phyloP scores from a whole-genome alignment of 1,140 invertebrate species.

The Cydia splendana region DNA sequence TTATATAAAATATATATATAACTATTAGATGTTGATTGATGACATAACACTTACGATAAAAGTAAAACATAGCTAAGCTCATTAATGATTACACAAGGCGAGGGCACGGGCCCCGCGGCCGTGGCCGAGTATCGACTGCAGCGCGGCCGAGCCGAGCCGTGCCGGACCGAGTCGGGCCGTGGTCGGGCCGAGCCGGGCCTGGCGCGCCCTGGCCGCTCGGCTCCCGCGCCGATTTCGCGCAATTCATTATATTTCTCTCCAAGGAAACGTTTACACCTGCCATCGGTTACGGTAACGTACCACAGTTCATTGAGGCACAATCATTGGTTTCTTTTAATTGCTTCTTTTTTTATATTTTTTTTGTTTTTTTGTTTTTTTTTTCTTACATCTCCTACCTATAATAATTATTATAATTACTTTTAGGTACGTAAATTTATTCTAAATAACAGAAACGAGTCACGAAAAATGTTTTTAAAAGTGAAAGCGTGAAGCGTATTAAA shows the following conservation, averaged over 20 bases:
- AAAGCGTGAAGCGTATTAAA: slow-evolving; percentile 79
- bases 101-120: slow-evolving; percentile 59
- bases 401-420: slow-evolving; percentile 79
- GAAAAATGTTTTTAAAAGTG: slow-evolving; percentile 69
- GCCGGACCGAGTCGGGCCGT: slow-evolving; percentile 43
- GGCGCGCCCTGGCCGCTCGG: slow-evolving; percentile 31
- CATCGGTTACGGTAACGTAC: slow-evolving; percentile 78
- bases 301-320: slow-evolving; percentile 80
- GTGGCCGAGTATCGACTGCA: slow-evolving; percentile 63
- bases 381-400: slow-evolving; percentile 71
- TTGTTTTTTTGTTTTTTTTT: slow-evolving; percentile 52
- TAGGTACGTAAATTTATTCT: slow-evolving; percentile 79
- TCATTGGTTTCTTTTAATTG: slow-evolving; percentile 79
- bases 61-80: slow-evolving; percentile 78
- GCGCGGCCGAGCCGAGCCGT: not conserved
- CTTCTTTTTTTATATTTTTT: slow-evolving; percentile 65
- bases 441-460: slow-evolving; percentile 78
- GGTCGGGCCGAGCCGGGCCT: slow-evolving; percentile 36
- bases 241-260: slow-evolving; percentile 61
- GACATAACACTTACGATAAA: slow-evolving; percentile 78
- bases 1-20: slow-evolving; percentile 63
- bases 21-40: slow-evolving; percentile 71
- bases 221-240: slow-evolving; percentile 53
- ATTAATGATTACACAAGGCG: slow-evolving; percentile 76
- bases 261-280: slow-evolving; percentile 71